These are phyloP conservation scores for Callospermophilus lateralis DNA, from an alignment of 2,113 vertebrate species.

Conservation along the genomic window DNA sequence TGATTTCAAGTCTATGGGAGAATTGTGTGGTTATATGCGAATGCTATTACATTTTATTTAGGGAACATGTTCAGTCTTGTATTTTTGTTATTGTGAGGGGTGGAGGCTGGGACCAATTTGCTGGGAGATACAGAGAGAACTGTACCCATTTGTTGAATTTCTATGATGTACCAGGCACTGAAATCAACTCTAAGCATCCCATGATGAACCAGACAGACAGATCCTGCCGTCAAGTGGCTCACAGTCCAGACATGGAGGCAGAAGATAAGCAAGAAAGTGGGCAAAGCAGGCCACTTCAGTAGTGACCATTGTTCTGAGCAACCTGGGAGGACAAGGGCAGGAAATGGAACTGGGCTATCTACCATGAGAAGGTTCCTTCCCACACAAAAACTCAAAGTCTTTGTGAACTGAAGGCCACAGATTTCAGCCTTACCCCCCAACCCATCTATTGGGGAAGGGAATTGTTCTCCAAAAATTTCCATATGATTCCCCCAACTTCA, in stretches of 20 bases:
- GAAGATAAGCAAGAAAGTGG: not conserved
- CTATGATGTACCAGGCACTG: not conserved
- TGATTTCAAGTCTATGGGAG: no score
- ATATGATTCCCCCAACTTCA: not conserved
- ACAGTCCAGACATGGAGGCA: not conserved
- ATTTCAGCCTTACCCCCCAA: no score
- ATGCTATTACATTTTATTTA: not conserved
- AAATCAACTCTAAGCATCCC: not conserved
- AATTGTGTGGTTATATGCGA: no score
- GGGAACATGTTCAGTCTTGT: no score
- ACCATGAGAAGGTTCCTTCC: not conserved
- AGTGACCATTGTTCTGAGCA: accelerated
- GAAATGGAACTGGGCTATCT: no score
- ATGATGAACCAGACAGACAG: not conserved
- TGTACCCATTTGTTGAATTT: not conserved
- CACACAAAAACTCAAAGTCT: not conserved
- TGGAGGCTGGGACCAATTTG: no score
- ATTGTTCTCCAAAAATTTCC: not conserved
- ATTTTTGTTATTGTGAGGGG: no score
- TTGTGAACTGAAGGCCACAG: not conserved
- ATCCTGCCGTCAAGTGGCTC: no score
- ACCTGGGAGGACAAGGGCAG: not conserved
- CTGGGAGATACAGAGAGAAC: no score
- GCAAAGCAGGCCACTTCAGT: not conserved
- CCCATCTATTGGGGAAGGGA: not conserved